phyloP scores from a whole-genome alignment of 2,113 vertebrate genomes.

The Chloropsis cyanopogon region DNA sequence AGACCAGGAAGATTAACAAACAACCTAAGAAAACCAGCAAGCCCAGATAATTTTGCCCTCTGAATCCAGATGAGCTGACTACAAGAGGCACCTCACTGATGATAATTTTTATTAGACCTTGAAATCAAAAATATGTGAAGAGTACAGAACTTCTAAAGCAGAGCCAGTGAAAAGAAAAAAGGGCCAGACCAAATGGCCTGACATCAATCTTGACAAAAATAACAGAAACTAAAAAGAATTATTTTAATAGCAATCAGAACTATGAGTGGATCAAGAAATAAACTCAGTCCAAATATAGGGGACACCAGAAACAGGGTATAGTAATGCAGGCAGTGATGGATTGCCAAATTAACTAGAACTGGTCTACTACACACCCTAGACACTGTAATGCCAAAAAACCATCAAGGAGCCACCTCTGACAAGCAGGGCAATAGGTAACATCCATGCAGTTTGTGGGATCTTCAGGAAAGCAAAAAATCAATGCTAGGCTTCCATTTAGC shows the following conservation, averaged over 20 bases:
- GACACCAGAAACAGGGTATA: not conserved
- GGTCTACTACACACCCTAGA: not conserved
- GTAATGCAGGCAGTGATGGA: not conserved
- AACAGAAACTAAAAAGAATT: not conserved
- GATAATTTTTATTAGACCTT: not conserved
- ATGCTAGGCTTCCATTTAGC: not conserved
- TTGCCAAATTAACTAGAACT: not conserved
- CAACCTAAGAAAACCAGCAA: not conserved
- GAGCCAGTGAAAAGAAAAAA: not conserved
- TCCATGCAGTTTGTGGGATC: accelerated
- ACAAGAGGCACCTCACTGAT: not conserved
- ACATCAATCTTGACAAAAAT: not conserved
- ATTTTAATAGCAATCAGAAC: not conserved
- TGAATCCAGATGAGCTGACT: not conserved
- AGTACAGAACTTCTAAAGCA: not conserved
- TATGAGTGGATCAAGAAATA: not conserved
- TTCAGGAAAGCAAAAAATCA: not conserved
- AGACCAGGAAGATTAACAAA: not conserved
- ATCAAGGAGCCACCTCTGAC: not conserved
- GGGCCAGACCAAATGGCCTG: not conserved
- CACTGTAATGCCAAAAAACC: not conserved
- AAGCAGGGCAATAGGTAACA: not conserved
- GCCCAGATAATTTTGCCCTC: not conserved
- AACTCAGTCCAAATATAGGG: not conserved
- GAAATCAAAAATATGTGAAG: not conserved